Conservation (phyloP, 2,797 vertebrate genomes). For the Lerista edwardsae region DNA sequence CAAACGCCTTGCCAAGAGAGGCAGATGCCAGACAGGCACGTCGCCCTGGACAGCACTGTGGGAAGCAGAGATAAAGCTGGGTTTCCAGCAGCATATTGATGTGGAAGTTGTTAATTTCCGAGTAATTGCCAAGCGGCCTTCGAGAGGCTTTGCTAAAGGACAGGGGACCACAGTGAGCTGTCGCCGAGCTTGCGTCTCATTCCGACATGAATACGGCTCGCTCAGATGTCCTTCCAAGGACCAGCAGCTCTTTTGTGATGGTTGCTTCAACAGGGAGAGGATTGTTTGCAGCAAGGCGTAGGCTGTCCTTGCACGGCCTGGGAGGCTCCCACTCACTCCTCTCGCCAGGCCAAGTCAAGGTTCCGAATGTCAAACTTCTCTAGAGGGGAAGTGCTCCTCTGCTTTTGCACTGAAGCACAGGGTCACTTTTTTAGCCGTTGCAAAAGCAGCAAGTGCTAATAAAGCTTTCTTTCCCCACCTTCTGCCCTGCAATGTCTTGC, state of each 20-base stretch:
- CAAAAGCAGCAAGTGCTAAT: neutral
- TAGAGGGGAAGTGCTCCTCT: neutral
- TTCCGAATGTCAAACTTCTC: too few relatives aligned
- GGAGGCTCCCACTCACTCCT: neutral
- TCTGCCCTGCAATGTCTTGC: neutral
- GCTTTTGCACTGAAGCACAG: neutral
- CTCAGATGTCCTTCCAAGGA: neutral
- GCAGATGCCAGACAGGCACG: neutral
- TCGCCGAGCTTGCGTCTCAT: neutral
- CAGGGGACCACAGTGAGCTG: neutral
- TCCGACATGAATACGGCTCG: neutral
- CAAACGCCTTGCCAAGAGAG: neutral
- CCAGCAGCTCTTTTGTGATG: neutral
- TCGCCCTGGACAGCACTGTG: neutral
- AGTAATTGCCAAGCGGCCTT: neutral
- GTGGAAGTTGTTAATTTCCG: neutral
- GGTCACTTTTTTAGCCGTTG: neutral
- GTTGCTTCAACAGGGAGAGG: neutral
- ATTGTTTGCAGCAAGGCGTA: neutral
- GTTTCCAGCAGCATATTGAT: neutral
- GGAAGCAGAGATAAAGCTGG: neutral
- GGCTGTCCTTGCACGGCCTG: neutral
- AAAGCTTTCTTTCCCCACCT: neutral
- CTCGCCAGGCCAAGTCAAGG: neutral
- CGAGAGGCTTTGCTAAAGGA: neutral